These are phyloP conservation scores for Nasonovia ribisnigri DNA, from an alignment of 2,888 invertebrate species.

Conservation along the genomic window DNA sequence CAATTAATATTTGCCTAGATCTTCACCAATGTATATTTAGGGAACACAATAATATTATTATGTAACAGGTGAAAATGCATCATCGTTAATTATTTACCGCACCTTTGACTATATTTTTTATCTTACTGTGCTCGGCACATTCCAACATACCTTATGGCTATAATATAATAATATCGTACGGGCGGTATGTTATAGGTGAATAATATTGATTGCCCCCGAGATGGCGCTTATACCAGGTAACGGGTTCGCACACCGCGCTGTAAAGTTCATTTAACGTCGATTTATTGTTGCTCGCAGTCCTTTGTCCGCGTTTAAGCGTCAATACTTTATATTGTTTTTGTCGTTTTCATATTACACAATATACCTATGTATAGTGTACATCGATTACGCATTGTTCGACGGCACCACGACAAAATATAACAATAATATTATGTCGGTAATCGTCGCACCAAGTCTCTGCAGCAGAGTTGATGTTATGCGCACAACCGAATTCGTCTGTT, in stretches of 20 bases:
- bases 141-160: background rate
- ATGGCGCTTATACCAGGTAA: slow-evolving; percentile 9
- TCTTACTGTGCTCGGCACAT: background rate
- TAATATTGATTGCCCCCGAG: background rate
- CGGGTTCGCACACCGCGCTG: background rate
- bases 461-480: background rate
- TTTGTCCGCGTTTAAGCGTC: background rate
- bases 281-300: background rate
- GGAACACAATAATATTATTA: background rate
- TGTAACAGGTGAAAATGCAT: background rate
- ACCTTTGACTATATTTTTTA: slow-evolving; percentile 15
- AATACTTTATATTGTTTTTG: background rate
- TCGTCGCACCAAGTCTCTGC: background rate
- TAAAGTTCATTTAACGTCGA: slow-evolving; percentile 30
- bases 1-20: background rate
- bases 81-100: slow-evolving; percentile 2
- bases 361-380: background rate
- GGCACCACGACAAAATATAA: background rate
- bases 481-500: background rate
- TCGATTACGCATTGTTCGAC: background rate
- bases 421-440: background rate
- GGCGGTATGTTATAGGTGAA: background rate
- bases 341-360: background rate
- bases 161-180: background rate
- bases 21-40: background rate